Evolutionary conservation across 1,140 invertebrate genomes (phyloP).

Genomic region (Scaptodrosophila lebanonensis): DNA sequence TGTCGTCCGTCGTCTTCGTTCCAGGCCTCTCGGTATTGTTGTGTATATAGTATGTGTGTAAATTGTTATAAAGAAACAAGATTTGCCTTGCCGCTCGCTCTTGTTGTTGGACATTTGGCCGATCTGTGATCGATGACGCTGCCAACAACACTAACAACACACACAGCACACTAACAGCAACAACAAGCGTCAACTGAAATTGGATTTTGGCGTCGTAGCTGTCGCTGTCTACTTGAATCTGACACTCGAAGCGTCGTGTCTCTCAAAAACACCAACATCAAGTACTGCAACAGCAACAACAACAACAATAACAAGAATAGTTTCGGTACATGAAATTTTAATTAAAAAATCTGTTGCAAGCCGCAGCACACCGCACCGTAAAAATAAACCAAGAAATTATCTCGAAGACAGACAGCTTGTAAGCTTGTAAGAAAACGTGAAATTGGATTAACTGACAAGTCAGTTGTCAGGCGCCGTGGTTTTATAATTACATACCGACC

Average conservation of each 20-base stretch:
- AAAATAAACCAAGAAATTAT: conserved; percentile 45
- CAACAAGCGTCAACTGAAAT: conserved; percentile 62
- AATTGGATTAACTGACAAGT: conserved; percentile 68
- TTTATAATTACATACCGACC: conserved; percentile 50
- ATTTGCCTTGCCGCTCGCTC: conserved; percentile 21
- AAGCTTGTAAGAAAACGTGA: conserved; percentile 54
- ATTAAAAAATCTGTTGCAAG: conserved; percentile 64
- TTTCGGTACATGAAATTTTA: conserved; percentile 68
- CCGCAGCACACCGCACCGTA: conserved; percentile 15
- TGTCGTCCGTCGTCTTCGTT: too few species aligned
- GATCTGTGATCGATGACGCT: conserved; percentile 58
- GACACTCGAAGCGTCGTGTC: conserved; percentile 7
- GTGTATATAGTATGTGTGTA: too few species aligned
- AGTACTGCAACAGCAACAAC: conserved; percentile 12
- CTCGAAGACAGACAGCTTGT: conserved; percentile 37
- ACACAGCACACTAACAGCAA: not conserved
- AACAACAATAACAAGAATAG: conserved; percentile 43
- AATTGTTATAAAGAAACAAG: conserved; percentile 33
- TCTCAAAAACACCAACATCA: conserved; percentile 9
- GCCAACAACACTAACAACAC: too few species aligned
- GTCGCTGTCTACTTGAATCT: conserved; percentile 41
- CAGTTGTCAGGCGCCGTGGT: conserved; percentile 63
- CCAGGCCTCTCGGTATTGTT: too few species aligned
- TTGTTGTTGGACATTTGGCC: conserved; percentile 28
- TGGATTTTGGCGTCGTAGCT: conserved; percentile 46